These are phyloP conservation scores for Drosophila varians DNA, from an alignment of 1,140 invertebrate genomes.

Conservation along the genomic window DNA sequence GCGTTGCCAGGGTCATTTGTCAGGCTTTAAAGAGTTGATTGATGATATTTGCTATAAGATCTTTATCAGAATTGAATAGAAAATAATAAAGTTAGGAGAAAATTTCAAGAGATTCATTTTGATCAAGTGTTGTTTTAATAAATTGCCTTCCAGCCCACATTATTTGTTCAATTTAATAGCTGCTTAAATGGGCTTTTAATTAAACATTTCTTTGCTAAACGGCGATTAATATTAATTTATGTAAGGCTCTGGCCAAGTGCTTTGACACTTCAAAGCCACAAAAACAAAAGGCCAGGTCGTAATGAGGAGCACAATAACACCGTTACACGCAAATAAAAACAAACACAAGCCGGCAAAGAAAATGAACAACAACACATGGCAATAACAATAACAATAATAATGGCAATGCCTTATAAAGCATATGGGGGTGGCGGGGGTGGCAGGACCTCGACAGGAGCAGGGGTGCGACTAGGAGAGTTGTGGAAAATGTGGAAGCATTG, in stretches of 20 bases:
- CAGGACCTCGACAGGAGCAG: neutral
- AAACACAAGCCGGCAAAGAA: conserved; percentile 18
- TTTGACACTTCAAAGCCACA: conserved; percentile 69
- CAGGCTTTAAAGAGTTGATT: neutral
- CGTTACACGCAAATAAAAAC: conserved; percentile 27
- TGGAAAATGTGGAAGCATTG: conserved; percentile 32
- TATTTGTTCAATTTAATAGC: conserved; percentile 32
- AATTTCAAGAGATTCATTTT: too few relatives aligned
- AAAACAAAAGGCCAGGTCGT: conserved; percentile 46
- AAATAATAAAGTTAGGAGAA: too few relatives aligned
- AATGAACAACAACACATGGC: conserved; percentile 7
- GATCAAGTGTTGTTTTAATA: neutral
- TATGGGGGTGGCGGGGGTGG: conserved; percentile 34
- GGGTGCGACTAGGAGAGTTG: neutral
- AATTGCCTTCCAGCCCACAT: neutral
- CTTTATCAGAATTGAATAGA: neutral
- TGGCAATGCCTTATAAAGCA: conserved; percentile 52
- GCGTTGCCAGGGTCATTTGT: neutral
- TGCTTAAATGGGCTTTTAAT: conserved; percentile 43
- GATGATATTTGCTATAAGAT: neutral
- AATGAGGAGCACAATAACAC: conserved; percentile 34
- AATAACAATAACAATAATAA: conserved; percentile 58
- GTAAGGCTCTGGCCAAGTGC: conserved; percentile 26
- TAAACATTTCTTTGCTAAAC: conserved; percentile 55
- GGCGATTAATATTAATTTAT: conserved; percentile 73